A percentile compares a stretch with the other conserved stretches of the same genome.
These are phyloP conservation scores for Patella caerulea DNA, from an alignment of 2,888 invertebrate species.

Conservation along the genomic window DNA sequence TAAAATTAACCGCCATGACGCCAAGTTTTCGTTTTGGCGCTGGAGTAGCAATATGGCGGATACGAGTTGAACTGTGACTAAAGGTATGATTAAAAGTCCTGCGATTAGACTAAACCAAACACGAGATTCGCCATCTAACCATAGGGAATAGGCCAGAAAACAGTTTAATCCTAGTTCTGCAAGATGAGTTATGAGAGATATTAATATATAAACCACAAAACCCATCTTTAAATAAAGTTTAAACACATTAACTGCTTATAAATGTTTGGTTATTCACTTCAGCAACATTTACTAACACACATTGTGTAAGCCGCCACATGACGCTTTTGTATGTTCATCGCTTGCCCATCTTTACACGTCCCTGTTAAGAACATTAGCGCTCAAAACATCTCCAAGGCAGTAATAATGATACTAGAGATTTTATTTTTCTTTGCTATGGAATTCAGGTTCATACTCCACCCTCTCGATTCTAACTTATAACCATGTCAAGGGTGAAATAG, in stretches of 20 bases:
- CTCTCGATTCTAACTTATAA: too few relatives aligned
- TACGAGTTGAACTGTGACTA: slow-evolving; percentile 77
- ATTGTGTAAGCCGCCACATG: too few relatives aligned
- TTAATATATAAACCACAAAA: slow-evolving; percentile 49
- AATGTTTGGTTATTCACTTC: neutral
- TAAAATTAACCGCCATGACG: slow-evolving; percentile 72
- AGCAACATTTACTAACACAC: too few relatives aligned
- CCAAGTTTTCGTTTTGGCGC: slow-evolving; percentile 45
- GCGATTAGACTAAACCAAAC: slow-evolving; percentile 80
- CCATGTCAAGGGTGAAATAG: too few relatives aligned
- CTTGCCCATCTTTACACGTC: too few relatives aligned
- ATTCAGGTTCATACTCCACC: too few relatives aligned
- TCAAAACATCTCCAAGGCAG: too few relatives aligned
- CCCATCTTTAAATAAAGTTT: slow-evolving; percentile 38
- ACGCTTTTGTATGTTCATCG: too few relatives aligned
- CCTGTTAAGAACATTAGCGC: too few relatives aligned
- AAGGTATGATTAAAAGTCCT: slow-evolving; percentile 81
- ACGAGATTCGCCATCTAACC: slow-evolving; percentile 62
- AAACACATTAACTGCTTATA: slow-evolving; percentile 20
- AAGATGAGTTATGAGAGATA: slow-evolving; percentile 52
- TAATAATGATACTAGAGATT: too few relatives aligned
- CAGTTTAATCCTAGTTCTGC: slow-evolving; percentile 49
- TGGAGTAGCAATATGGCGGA: slow-evolving; percentile 72
- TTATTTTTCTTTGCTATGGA: too few relatives aligned
- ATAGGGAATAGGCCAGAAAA: slow-evolving; percentile 74